Evolutionary conservation across 2,888 invertebrate species (phyloP).

Genomic region (Agrilus cyanescens): DNA sequence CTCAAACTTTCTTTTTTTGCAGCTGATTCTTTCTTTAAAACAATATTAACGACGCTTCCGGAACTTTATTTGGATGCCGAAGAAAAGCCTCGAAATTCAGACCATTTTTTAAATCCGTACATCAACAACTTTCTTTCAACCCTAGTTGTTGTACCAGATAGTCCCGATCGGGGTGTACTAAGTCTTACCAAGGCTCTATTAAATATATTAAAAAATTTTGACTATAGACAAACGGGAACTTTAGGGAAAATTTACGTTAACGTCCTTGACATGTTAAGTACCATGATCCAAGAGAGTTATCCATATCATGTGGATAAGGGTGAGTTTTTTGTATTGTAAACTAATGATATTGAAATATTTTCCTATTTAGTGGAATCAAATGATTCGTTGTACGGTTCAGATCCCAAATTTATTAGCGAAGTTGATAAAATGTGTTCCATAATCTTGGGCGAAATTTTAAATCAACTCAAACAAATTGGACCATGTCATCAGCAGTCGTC

Average conservation of each 20-base stretch:
- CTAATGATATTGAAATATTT: slow-evolving; percentile 4
- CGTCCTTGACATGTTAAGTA: slow-evolving; percentile 66
- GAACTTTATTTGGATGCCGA: slow-evolving; percentile 63
- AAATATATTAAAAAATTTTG: slow-evolving; percentile 64
- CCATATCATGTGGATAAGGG: slow-evolving; percentile 78
- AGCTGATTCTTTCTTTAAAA: slow-evolving; percentile 92
- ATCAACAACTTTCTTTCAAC: slow-evolving; percentile 71
- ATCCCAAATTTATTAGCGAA: slow-evolving; percentile 72
- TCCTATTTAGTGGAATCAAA: slow-evolving; percentile 71
- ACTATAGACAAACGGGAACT: slow-evolving; percentile 56
- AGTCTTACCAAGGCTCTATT: slow-evolving; percentile 70
- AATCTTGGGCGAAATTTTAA: slow-evolving; percentile 64
- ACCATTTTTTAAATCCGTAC: slow-evolving; percentile 57
- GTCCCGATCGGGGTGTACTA: slow-evolving; percentile 76
- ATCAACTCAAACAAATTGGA: slow-evolving; percentile 51
- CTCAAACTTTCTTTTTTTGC: slow-evolving; percentile 21
- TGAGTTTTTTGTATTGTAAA: slow-evolving; percentile 23
- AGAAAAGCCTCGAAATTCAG: slow-evolving; percentile 61
- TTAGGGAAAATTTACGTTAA: slow-evolving; percentile 61
- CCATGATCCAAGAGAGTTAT: slow-evolving; percentile 70
- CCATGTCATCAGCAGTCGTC: slow-evolving; percentile 53
- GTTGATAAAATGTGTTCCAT: slow-evolving; percentile 65
- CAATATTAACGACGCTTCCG: slow-evolving; percentile 66
- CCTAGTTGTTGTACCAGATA: slow-evolving; percentile 76
- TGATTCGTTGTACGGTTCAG: slow-evolving; percentile 81